These are phyloP conservation scores for Aldrovandia affinis DNA, from an alignment of 2,797 vertebrate species.

Conservation along the genomic window DNA sequence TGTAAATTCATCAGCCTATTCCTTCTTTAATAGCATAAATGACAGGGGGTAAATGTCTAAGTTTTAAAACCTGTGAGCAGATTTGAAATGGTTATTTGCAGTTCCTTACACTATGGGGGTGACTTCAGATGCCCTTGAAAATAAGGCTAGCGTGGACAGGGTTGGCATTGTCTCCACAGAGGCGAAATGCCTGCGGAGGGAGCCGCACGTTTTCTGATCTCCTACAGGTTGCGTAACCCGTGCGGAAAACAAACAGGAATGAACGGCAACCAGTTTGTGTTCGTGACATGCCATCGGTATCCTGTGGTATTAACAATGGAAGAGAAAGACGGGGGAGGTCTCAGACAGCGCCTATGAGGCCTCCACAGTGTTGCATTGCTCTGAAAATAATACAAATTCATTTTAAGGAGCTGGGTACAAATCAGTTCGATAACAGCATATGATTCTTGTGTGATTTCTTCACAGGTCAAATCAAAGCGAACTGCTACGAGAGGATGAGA, in stretches of 20 bases:
- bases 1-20: not conserved
- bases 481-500: not conserved
- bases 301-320: not conserved
- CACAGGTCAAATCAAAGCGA: not conserved
- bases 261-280: not conserved
- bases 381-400: not conserved
- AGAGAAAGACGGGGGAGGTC: not conserved
- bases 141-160: not conserved
- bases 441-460: not conserved
- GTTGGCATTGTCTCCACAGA: not conserved
- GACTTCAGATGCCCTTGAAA: constrained; percentile 2
- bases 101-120: no score
- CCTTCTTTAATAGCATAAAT: not conserved
- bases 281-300: not conserved
- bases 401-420: not conserved
- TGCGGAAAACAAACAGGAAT: not conserved
- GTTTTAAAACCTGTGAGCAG: not conserved
- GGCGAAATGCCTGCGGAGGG: not conserved
- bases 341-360: not conserved
- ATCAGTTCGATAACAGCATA: not conserved
- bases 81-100: not conserved
- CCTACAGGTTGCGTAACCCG: not conserved
- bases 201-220: no score
- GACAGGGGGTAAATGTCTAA: not conserved
- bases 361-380: not conserved